A percentile compares a stretch with the other conserved stretches of the same genome.
Evolutionary conservation across 2,888 invertebrate genomes (phyloP).

Genomic region (Parnassius orleans): DNA sequence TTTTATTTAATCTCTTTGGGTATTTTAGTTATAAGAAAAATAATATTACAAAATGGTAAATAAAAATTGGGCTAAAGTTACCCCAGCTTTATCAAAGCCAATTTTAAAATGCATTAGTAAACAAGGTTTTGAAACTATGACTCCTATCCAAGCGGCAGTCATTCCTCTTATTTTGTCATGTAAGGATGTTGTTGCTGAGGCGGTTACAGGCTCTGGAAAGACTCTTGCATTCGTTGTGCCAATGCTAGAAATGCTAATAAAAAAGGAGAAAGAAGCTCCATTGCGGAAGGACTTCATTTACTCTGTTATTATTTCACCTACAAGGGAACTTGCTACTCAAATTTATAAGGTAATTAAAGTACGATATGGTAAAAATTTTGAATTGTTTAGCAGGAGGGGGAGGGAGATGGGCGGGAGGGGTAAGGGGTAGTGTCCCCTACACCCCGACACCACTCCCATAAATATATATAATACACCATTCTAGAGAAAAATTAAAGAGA

Average conservation of each 20-base stretch:
- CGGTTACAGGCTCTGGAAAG: conserved; percentile 99
- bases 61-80: conserved; percentile 66
- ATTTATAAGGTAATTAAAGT: conserved; percentile 82
- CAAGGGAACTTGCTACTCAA: conserved; percentile 96
- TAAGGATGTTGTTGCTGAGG: conserved; percentile 99
- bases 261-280: conserved; percentile 80
- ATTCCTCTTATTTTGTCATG: conserved; percentile 93
- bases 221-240: conserved; percentile 98
- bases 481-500: too few relatives aligned
- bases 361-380: too few relatives aligned
- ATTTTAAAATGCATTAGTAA: conserved; percentile 74
- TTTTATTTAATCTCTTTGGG: background rate
- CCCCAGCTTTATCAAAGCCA: conserved; percentile 69
- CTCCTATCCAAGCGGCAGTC: conserved; percentile 89
- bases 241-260: conserved; percentile 89
- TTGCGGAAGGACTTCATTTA: conserved; percentile 90
- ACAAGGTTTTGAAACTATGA: conserved; percentile 79
- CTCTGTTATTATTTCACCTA: conserved; percentile 95
- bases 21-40: background rate
- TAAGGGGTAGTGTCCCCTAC: too few relatives aligned
- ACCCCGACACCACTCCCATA: too few relatives aligned
- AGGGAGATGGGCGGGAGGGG: too few relatives aligned
- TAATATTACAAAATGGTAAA: conserved; percentile 53
- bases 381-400: too few relatives aligned
- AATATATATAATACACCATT: too few relatives aligned